Evolutionary conservation across 2,113 vertebrate genomes (phyloP).

Genomic region (Arothron firmamentum): DNA sequence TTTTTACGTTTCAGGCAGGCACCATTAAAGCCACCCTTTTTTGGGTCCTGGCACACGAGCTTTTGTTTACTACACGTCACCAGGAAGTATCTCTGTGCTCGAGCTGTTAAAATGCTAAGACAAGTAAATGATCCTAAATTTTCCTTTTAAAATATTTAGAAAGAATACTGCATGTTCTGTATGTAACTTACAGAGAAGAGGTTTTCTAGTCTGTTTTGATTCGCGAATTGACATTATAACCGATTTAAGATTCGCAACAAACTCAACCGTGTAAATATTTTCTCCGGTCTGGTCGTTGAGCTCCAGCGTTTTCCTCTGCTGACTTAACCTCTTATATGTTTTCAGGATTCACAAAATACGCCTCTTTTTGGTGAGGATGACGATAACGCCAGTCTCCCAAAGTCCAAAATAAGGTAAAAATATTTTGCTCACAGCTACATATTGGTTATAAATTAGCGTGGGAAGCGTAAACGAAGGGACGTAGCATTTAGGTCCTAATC

Average conservation of each 20-base stretch:
- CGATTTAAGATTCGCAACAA: too few species aligned
- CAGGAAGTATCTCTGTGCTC: conserved; percentile 37
- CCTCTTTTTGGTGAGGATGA: conserved; percentile 92
- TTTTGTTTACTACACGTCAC: conserved; percentile 62
- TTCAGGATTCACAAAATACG: conserved; percentile 83
- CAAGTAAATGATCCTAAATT: conserved; percentile 25
- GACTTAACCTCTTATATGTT: neutral
- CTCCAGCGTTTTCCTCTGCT: neutral
- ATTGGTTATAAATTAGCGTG: too few species aligned
- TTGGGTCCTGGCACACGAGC: conserved; percentile 49
- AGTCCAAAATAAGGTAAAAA: conserved; percentile 79
- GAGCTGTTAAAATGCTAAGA: conserved; percentile 36
- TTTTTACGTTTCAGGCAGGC: conserved; percentile 40
- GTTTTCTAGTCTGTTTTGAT: neutral
- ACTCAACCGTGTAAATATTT: too few species aligned
- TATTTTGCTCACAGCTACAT: too few species aligned
- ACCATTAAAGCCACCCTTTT: conserved; percentile 7
- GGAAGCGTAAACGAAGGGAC: too few species aligned
- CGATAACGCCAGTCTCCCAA: conserved; percentile 61
- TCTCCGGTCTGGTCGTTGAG: neutral
- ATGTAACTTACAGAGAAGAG: neutral
- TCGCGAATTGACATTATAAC: neutral
- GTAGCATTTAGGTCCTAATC: too few species aligned
- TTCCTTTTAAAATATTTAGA: neutral
- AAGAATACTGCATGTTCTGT: neutral